Conservation (phyloP, 1,140 invertebrate species). For the Drosophila ananassae region DNA sequence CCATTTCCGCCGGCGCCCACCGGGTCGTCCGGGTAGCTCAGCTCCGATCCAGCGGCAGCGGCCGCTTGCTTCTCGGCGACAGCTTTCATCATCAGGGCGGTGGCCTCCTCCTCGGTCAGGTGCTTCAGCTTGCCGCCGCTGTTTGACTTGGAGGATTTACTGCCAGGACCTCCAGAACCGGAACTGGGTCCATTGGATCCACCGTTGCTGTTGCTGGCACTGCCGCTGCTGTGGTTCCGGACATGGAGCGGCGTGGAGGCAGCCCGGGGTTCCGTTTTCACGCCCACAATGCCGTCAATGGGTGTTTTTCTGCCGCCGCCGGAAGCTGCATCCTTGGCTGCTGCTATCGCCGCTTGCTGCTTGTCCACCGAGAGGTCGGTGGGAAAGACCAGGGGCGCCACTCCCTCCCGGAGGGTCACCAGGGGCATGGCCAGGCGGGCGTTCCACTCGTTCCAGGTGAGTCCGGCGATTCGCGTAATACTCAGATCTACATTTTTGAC, state of each 20-base stretch:
- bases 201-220: constrained; percentile 39
- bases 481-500: constrained; percentile 86
- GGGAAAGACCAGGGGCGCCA: constrained; percentile 78
- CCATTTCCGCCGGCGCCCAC: constrained; percentile 53
- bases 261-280: constrained; percentile 57
- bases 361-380: constrained; percentile 79
- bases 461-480: constrained; percentile 87
- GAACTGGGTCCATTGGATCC: constrained; percentile 14
- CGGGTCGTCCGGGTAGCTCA: constrained; percentile 70
- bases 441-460: constrained; percentile 88
- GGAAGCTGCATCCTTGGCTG: constrained; percentile 31
- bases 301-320: constrained; percentile 59
- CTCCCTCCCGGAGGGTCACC: constrained; percentile 84
- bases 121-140: constrained; percentile 66
- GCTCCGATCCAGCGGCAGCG: constrained; percentile 56
- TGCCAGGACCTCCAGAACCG: constrained; percentile 2
- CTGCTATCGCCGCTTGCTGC: constrained; percentile 20
- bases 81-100: constrained; percentile 72
- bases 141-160: constrained; percentile 38
- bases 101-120: constrained; percentile 75
- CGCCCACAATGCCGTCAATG: constrained; percentile 13
- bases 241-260: constrained; percentile 50
- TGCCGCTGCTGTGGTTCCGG: constrained; percentile 37
- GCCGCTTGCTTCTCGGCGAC: constrained; percentile 70
- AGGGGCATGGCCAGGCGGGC: constrained; percentile 86